Evolutionary conservation across 2,888 invertebrate species (phyloP).

Genomic region (Notocelia uddmanniana): DNA sequence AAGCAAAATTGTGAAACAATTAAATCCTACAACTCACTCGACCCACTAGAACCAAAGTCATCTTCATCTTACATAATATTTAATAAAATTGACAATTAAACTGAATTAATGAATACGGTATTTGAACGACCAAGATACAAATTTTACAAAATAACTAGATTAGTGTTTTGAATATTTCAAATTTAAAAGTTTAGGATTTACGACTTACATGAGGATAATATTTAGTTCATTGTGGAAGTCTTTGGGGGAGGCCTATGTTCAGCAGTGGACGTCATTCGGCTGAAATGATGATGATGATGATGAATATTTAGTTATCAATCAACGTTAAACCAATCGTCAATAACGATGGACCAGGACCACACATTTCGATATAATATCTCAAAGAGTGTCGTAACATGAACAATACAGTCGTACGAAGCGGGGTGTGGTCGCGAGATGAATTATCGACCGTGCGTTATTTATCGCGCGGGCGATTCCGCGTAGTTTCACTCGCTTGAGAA

Average conservation of each 20-base stretch:
- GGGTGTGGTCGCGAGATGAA: conserved; percentile 57
- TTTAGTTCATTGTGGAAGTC: too few species aligned
- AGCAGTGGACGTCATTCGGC: too few species aligned
- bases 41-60: conserved; percentile 1
- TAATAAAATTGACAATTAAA: neutral
- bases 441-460: conserved; percentile 72
- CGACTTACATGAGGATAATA: too few species aligned
- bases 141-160: neutral
- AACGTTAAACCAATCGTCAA: conserved; percentile 2
- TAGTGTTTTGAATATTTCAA: neutral
- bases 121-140: neutral
- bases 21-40: neutral
- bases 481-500: conserved; percentile 62
- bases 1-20: neutral
- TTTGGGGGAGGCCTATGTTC: too few species aligned
- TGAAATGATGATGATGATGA: too few species aligned
- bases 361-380: conserved; percentile 36
- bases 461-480: conserved; percentile 66
- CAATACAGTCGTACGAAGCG: conserved; percentile 36
- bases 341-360: conserved; percentile 37
- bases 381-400: conserved; percentile 35
- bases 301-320: neutral
- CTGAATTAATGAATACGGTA: neutral
- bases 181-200: neutral
- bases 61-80: conserved; percentile 12